Evolutionary conservation across 2,113 vertebrate species (phyloP), one percentile per base, ranked within the genome.

Genomic region (Neopipo cinnamomea): DNA sequence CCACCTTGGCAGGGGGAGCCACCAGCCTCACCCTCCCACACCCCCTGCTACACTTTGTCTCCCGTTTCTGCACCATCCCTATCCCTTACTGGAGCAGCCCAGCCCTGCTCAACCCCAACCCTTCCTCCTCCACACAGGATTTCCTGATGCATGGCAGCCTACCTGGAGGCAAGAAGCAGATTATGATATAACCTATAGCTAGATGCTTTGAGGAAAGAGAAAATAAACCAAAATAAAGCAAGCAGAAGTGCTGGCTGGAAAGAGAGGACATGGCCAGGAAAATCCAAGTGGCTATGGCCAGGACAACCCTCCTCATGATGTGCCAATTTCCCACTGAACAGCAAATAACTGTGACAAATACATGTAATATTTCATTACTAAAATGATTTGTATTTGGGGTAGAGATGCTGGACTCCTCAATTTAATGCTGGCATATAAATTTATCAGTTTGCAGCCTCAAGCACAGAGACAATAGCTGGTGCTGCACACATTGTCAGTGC

Each of bases 401-500:
- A 41, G 31, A 80, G 61, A 23, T 61, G 17, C 52, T n/a, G 24
- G 72, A 46, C 63, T 92, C 31, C 39, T 86, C 31, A 33, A 3
- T 59, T 77, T 33, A 62, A 22, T 35, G 70, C 33, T 73, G 78
- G 65, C 49, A 50, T 65, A 20, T 74, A 68, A 93, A 92, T 88
- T 77, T 71, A 94, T 25, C 72, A 24, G 37, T 61, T 94, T 6
- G 3, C 42, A 96, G 62, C 65, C 85, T 86, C 11, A 14, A 49
- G 68, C 56, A 52, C 47, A 56, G 72, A 67, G 85, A 96, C 85
- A 94, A 94, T 94, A 81, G 50, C 37, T 72, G 63, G 67, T 92
- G 52, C 35, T 22, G 85, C 73, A 44, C 61, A 37, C 66, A 18
- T 58, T 89, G 65, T 83, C 76, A 88, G 1, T 46, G 76, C 59